Conservation (phyloP, 2,113 vertebrate species). For the Gallinago media region DNA sequence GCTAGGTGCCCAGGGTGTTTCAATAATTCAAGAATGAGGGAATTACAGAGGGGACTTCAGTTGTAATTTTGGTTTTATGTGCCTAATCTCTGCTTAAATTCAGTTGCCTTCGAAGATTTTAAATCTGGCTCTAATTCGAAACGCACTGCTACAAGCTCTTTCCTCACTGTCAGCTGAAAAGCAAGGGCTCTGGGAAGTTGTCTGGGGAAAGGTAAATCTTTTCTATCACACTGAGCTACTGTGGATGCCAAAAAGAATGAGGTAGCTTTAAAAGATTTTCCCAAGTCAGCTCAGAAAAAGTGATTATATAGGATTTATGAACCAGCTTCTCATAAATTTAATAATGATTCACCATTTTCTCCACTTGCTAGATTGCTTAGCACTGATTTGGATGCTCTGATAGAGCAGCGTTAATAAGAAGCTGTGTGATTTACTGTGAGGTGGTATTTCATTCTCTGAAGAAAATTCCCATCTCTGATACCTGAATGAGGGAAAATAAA, state of each 20-base stretch:
- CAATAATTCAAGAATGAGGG: constrained; percentile 5
- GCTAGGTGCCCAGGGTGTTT: not conserved
- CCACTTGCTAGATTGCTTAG: constrained; percentile 47
- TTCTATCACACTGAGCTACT: constrained; percentile 49
- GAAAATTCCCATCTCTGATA: not conserved
- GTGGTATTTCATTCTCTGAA: constrained; percentile 19
- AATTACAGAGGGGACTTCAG: not conserved
- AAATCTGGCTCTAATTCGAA: constrained; percentile 43
- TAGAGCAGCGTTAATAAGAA: constrained; percentile 21
- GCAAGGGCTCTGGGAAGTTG: constrained; percentile 27
- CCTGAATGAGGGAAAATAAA: constrained; percentile 36
- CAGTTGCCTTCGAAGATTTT: not conserved
- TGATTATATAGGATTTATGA: constrained; percentile 65
- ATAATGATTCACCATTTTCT: constrained; percentile 52
- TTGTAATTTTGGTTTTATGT: constrained; percentile 50
- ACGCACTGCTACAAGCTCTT: not conserved
- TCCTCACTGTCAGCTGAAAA: constrained; percentile 11
- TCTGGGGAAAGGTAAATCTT: constrained; percentile 61
- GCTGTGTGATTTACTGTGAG: not conserved
- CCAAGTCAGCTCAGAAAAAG: constrained; percentile 63
- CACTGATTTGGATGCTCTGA: constrained; percentile 16
- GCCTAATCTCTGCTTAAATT: constrained; percentile 35
- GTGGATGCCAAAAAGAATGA: constrained; percentile 52
- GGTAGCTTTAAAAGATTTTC: constrained; percentile 63
- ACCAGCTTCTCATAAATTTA: constrained; percentile 54